These are phyloP conservation scores for Coilia nasus DNA, from an alignment of 2,797 vertebrate species.

Conservation along the genomic window DNA sequence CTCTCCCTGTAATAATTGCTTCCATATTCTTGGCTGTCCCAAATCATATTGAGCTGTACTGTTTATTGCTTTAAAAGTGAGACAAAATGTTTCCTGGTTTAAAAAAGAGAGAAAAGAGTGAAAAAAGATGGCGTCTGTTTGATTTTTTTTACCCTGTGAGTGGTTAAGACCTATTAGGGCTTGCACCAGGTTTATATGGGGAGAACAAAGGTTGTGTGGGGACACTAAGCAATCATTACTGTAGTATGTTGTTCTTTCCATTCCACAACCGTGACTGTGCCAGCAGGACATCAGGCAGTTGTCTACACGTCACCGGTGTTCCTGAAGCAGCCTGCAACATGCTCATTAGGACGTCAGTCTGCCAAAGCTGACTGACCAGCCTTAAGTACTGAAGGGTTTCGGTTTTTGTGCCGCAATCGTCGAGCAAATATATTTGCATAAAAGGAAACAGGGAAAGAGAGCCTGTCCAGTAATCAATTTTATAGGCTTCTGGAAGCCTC, in stretches of 20 bases:
- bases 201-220: constrained; percentile 42
- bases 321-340: constrained; percentile 22
- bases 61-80: constrained; percentile 77
- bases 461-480: constrained; percentile 48
- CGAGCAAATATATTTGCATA: constrained; percentile 16
- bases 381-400: constrained; percentile 24
- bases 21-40: constrained; percentile 74
- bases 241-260: constrained; percentile 14
- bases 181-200: constrained; percentile 43
- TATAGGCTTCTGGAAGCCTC: constrained; percentile 43
- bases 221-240: constrained; percentile 39
- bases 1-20: constrained; percentile 66
- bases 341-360: constrained; percentile 26
- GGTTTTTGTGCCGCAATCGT: constrained; percentile 57
- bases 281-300: constrained; percentile 25
- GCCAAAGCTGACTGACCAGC: constrained; percentile 54
- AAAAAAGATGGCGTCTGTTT: constrained; percentile 36
- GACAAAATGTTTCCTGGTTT: constrained; percentile 60
- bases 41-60: constrained; percentile 69
- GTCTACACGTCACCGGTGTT: constrained; percentile 26
- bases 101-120: constrained; percentile 46
- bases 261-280: constrained; percentile 26
- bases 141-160: constrained; percentile 44
- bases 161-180: constrained; percentile 40
- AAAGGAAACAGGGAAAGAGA: constrained; percentile 38